A percentile compares a stretch with the other conserved stretches of the same genome.
Conservation (phyloP, 2,888 invertebrate genomes). For the Aphodius sticticus region DNA sequence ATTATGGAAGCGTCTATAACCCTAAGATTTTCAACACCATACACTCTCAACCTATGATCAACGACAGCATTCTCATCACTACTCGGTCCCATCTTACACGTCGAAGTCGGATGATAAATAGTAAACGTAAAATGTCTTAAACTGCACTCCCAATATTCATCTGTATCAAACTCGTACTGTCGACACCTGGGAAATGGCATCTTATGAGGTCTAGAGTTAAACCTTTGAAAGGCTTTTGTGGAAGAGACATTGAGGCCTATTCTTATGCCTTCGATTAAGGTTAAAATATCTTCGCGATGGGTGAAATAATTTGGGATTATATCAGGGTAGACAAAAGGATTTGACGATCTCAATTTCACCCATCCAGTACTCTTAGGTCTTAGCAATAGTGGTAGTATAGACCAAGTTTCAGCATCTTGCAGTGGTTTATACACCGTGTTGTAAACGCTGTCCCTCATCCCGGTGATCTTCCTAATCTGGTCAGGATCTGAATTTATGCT, state of each 20-base stretch:
- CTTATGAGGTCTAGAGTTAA: constrained; percentile 79
- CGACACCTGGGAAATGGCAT: constrained; percentile 86
- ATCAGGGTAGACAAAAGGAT: constrained; percentile 84
- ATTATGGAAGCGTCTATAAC: constrained; percentile 88
- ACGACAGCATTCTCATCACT: constrained; percentile 81
- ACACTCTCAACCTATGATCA: constrained; percentile 78
- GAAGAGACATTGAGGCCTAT: constrained; percentile 83
- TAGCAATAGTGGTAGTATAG: constrained; percentile 80
- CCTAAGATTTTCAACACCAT: constrained; percentile 79
- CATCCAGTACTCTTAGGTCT: constrained; percentile 89
- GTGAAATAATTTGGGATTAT: constrained; percentile 94
- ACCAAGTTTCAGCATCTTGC: constrained; percentile 82
- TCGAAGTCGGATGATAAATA: constrained; percentile 86
- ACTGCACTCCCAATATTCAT: constrained; percentile 89
- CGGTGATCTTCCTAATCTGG: constrained; percentile 73
- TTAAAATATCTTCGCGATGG: constrained; percentile 80
- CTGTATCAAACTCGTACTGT: constrained; percentile 73
- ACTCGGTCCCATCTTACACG: constrained; percentile 87
- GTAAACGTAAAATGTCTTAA: constrained; percentile 81
- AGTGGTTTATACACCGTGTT: constrained; percentile 87
- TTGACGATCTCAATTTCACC: constrained; percentile 80
- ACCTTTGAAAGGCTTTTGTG: constrained; percentile 80
- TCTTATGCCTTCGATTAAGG: constrained; percentile 84
- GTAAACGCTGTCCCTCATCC: constrained; percentile 80
- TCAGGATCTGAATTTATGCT: constrained; percentile 86